Base-by-base conservation (phyloP, 35 echinoderm and acorn worm species). In the Apostichopus parvimensis region DNA sequence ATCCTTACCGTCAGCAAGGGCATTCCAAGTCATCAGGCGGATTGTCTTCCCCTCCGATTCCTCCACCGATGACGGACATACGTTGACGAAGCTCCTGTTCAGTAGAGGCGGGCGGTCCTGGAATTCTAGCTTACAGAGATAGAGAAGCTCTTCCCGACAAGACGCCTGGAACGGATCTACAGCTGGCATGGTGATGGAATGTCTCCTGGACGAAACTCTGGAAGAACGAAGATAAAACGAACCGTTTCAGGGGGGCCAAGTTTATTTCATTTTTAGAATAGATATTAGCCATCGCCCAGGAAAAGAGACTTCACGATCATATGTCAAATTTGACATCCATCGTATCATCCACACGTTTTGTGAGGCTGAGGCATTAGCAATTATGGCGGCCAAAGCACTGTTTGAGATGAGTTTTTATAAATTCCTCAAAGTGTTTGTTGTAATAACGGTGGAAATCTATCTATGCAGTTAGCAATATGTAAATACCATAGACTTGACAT, bases 11-110 rank as follows among this genome's bases (percentile, higher is more conserved):
- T 82, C 79, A 54, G 79, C 79, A 14, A 82, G 79, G 14, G 79
- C n/a, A 20, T 82, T 82, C 79, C 79, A 82, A 55, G 79, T 82
- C 79, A 82, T 82, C 34, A 82, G 54, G 55, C 79, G 79, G 9
- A 82, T 82, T 45, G 34, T 45, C 12, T 82, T 82, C 55, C 52
- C 18, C 9, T 82, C 79, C 8, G 21, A 56, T 6, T 25, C 77
- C n/a, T 34, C 25, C 7, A 17, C 25, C 55, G 79, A 82, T 45
- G 34, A 45, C 8, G 6, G 79, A 9, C 26, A 56, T 18, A 82
- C 52, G 12, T 82, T n/a, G 25, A 82, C 53, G 9, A 82, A 82
- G 79, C 55, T 82, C 53, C 79, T 82, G 14, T 54, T 82, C 18
- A 82, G 79, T 4, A 82, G 79, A 13, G 52, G 79, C 17, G 79